phyloP scores from a whole-genome alignment of 1,140 invertebrate species.

The Drosophila murphyi region DNA sequence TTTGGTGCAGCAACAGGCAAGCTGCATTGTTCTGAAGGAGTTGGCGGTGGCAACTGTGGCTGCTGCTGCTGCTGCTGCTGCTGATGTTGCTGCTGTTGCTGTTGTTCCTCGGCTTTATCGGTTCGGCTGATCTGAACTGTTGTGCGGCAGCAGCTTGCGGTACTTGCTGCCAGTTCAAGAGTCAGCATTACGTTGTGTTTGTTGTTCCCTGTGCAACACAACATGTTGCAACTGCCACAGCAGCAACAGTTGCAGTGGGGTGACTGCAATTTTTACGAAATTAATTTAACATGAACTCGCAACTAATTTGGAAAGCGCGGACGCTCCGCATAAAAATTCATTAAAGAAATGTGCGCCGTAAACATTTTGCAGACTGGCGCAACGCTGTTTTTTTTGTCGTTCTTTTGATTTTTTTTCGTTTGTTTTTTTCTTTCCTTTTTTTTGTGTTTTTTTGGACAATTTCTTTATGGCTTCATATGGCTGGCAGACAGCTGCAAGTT shows the following conservation, averaged over 20 bases:
- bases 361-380: slow-evolving; percentile 13
- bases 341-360: slow-evolving; percentile 55
- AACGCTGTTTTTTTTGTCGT: slow-evolving; percentile 9
- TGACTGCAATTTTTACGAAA: slow-evolving; percentile 51
- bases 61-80: slow-evolving; percentile 11
- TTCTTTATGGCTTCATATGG: slow-evolving; percentile 79
- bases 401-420: neutral
- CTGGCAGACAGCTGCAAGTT: slow-evolving; percentile 74
- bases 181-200: slow-evolving; percentile 52
- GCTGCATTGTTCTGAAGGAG: slow-evolving; percentile 75
- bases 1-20: slow-evolving; percentile 56
- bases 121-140: slow-evolving; percentile 50
- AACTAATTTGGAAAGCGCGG: slow-evolving; percentile 74
- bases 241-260: slow-evolving; percentile 27
- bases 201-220: slow-evolving; percentile 33
- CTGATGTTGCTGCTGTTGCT: slow-evolving; percentile 22
- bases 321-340: slow-evolving; percentile 61
- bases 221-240: slow-evolving; percentile 33
- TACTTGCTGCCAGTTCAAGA: slow-evolving; percentile 75
- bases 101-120: slow-evolving; percentile 59
- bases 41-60: slow-evolving; percentile 26
- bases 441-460: slow-evolving; percentile 46
- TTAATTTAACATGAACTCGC: slow-evolving; percentile 72
- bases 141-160: slow-evolving; percentile 59
- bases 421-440: slow-evolving; percentile 24